Percentiles rank a stretch among this genome's conserved stretches.
Evolutionary conservation across 2,797 vertebrate genomes (phyloP).

Genomic region (Podarcis siculus): DNA sequence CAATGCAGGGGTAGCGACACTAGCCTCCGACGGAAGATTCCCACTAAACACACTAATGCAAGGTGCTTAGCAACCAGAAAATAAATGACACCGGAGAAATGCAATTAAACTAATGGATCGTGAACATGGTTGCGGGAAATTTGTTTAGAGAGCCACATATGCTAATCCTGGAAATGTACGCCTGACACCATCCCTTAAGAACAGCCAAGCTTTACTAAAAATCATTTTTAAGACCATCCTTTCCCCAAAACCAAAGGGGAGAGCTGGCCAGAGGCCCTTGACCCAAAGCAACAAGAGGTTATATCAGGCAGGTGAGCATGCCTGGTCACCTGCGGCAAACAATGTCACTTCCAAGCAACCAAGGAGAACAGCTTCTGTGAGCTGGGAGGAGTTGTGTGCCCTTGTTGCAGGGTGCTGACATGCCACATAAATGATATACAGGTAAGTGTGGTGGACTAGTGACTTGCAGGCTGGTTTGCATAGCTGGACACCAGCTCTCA

Average conservation of each 20-base stretch:
- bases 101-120: conserved; percentile 27
- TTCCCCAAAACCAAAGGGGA: background rate
- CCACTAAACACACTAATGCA: background rate
- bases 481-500: background rate
- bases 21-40: background rate
- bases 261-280: background rate
- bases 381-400: no score
- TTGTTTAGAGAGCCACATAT: background rate
- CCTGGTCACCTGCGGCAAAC: background rate
- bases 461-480: background rate
- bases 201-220: background rate
- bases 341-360: background rate
- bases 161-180: background rate
- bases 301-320: no score
- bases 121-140: background rate
- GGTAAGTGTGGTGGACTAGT: no score
- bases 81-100: conserved; percentile 49
- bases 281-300: background rate
- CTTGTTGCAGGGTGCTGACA: background rate
- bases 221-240: background rate
- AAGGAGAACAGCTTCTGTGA: background rate
- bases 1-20: background rate
- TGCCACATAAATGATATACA: background rate
- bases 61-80: background rate
- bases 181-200: background rate